Base-by-base conservation (phyloP, 2,113 vertebrate species). In the Empidonax traillii region DNA sequence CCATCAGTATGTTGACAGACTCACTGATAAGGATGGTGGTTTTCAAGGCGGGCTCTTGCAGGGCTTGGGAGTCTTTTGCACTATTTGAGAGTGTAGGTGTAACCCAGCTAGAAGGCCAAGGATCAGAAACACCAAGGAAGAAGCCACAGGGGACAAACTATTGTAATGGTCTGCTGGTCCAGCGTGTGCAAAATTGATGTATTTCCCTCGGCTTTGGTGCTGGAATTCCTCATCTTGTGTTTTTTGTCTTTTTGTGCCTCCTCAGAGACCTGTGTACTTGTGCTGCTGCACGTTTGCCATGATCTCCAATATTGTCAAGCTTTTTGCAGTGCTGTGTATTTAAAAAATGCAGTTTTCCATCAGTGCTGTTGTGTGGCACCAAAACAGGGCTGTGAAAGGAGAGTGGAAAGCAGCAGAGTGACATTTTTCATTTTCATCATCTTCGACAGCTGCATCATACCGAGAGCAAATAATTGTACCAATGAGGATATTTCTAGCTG, bases 201-300 rank as follows among this genome's bases (percentile, higher is more conserved):
- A 14, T 73, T 84, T 78, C 47, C 23, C 4, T 1, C 53, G 16
- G 12, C 17, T 78, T 63, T 93, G 47, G 18, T 55, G 13, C 25
- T 79, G 20, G 28, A 62, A 46, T 89, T 71, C 25, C 5, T 62
- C 3, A 3, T 52, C 43, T 43, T 72, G 13, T 59, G 87, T 76
- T 77, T 27, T 44, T 79, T 75, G 39, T 16, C 16, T 33, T 85
- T 59, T 52, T 92, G 53, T 73, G 3, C 41, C 66, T 52, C 33
- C 33, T 76, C 9, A 30, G 47, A 86, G 7, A 47, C 14, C 16
- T 56, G 25, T 3, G 9, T 58, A 4, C 39, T 47, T 85, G 13
- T 19, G 43, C 61, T 49, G 68, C 3, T 15, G 46, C 3, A 5
- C 1, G 0, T 55, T 58, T 67, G 23, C 25, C 0, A 0, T 33